Evolutionary conservation across 53 echinoderm and acorn worm genomes (phyloP).

Genomic region (Holothuria leucospilota): DNA sequence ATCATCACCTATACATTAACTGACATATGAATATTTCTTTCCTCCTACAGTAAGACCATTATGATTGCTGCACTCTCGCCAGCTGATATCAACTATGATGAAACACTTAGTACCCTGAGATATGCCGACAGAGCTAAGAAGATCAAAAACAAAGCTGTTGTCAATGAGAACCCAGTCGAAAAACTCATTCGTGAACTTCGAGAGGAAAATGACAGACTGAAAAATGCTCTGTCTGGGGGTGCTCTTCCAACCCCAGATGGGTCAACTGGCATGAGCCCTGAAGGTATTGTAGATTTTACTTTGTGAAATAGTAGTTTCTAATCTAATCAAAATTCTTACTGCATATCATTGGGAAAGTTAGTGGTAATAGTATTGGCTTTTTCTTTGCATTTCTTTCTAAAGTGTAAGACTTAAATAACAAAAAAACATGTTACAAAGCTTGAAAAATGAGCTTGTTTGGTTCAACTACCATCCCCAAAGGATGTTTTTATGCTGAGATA

Average conservation of each 20-base stretch:
- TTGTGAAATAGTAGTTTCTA: neutral
- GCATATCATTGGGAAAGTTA: neutral
- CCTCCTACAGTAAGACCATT: slow-evolving; percentile 84
- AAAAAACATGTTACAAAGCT: no score
- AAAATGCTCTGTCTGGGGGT: slow-evolving; percentile 82
- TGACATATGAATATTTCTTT: neutral
- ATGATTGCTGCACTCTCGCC: slow-evolving; percentile 99
- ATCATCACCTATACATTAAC: no score
- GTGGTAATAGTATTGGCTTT: neutral
- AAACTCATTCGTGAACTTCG: slow-evolving; percentile 93
- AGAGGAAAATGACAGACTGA: slow-evolving; percentile 93
- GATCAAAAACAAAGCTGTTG: slow-evolving; percentile 99
- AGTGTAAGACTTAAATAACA: no score
- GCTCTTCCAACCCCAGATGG: slow-evolving; percentile 53
- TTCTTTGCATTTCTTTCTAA: no score
- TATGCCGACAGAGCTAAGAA: slow-evolving; percentile 99
- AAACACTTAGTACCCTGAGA: slow-evolving; percentile 88
- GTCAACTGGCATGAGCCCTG: slow-evolving; percentile 81
- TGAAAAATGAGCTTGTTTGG: no score
- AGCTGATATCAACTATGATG: slow-evolving; percentile 97
- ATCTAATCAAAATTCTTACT: neutral
- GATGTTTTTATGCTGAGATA: no score
- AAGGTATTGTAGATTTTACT: slow-evolving; percentile 61
- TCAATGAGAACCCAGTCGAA: slow-evolving; percentile 98
- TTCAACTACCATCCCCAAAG: no score